Percentiles rank a stretch among this genome's conserved stretches.
Conservation (phyloP, 1,140 invertebrate genomes). For the Drosophila nigromelanica region DNA sequence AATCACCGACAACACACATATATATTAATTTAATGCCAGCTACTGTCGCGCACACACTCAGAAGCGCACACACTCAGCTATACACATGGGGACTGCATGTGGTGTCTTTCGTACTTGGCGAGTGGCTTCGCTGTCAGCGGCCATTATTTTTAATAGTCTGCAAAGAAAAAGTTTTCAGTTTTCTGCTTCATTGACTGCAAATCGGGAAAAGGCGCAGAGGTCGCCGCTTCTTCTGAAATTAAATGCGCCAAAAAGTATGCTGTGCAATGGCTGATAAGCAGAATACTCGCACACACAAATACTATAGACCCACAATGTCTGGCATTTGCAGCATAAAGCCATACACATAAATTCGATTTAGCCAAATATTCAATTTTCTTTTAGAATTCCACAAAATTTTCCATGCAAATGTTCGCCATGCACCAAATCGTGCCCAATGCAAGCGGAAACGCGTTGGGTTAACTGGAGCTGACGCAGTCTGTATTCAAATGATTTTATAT, state of each 20-base stretch:
- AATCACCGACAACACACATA: conserved; percentile 19
- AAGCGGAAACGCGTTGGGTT: neutral
- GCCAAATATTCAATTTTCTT: conserved; percentile 60
- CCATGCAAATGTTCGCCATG: conserved; percentile 49
- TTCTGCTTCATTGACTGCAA: conserved; percentile 80
- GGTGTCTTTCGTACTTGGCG: conserved; percentile 55
- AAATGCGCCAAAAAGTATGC: conserved; percentile 72
- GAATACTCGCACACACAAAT: conserved; percentile 3
- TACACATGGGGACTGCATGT: conserved; percentile 40
- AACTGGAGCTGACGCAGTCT: neutral
- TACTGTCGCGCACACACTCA: conserved; percentile 8
- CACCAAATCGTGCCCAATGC: neutral
- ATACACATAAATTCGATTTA: conserved; percentile 72
- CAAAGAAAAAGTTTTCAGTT: conserved; percentile 80
- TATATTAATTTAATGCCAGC: conserved; percentile 21
- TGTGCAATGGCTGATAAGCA: conserved; percentile 75
- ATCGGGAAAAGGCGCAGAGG: conserved; percentile 68
- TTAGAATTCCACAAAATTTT: conserved; percentile 11
- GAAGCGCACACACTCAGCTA: neutral
- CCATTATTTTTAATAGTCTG: conserved; percentile 82
- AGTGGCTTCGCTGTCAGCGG: conserved; percentile 60
- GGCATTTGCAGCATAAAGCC: conserved; percentile 67
- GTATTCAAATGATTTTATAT: neutral
- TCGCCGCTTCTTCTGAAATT: conserved; percentile 53
- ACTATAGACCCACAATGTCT: conserved; percentile 10